Conservation (phyloP, 2,113 vertebrate species). For the Notechis scutatus region DNA sequence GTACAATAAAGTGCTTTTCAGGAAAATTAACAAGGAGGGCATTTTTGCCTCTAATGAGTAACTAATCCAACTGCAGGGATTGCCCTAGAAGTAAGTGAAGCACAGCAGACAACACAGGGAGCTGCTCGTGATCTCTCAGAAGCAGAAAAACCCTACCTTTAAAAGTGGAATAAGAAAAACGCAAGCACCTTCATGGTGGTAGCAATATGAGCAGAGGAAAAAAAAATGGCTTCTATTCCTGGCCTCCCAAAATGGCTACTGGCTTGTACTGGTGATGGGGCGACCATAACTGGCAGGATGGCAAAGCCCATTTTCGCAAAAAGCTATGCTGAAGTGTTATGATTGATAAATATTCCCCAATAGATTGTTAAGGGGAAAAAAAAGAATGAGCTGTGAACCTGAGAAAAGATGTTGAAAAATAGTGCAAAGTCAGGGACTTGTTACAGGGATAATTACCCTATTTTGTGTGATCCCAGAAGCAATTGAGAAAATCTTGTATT, state of each 20-base stretch:
- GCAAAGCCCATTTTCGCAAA: background rate
- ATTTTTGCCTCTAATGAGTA: background rate
- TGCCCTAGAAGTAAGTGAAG: background rate
- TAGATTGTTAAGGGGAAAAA: background rate
- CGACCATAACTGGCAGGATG: background rate
- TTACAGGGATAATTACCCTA: constrained; percentile 12
- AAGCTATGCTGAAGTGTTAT: background rate
- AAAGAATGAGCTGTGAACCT: background rate
- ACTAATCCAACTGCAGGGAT: background rate
- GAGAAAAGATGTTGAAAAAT: background rate
- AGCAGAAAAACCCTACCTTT: background rate
- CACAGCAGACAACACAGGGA: background rate
- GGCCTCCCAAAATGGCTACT: background rate
- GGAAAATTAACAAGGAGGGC: background rate
- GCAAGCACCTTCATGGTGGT: background rate
- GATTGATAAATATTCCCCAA: background rate
- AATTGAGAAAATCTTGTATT: constrained; percentile 1
- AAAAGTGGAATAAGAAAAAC: background rate
- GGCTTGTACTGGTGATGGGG: background rate
- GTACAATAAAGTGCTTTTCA: background rate
- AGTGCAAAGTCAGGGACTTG: background rate
- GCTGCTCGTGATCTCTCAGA: background rate
- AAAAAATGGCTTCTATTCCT: background rate
- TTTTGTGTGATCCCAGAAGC: constrained; percentile 21
- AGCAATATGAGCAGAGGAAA: background rate